Conservation (phyloP, 1,140 invertebrate genomes). For the Anastrepha ludens region DNA sequence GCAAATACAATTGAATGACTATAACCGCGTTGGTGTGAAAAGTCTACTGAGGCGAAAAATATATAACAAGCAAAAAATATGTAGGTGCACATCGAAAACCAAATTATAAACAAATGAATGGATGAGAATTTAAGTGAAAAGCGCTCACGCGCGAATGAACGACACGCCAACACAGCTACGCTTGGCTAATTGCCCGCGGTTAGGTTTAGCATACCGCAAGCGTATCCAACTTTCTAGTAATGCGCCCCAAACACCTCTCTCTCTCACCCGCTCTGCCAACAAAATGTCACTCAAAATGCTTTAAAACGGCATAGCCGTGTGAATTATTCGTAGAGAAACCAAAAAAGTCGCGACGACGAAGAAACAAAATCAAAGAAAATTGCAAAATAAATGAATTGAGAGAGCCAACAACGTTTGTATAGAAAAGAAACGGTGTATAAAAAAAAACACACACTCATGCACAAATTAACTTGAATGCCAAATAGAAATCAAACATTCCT, state of each 20-base stretch:
- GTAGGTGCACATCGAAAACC: neutral
- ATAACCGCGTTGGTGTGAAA: neutral
- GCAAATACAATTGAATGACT: neutral
- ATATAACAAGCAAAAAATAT: neutral
- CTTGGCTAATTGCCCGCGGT: neutral
- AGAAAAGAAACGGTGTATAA: neutral
- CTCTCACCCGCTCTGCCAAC: neutral
- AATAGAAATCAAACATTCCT: neutral
- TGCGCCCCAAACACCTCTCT: neutral
- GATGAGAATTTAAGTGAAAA: neutral
- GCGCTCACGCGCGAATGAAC: neutral
- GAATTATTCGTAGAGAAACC: neutral
- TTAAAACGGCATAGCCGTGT: neutral
- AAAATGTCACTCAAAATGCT: slow-evolving; percentile 22
- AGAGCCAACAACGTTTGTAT: neutral
- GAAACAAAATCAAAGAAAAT: neutral
- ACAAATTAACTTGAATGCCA: neutral
- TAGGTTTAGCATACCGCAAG: neutral
- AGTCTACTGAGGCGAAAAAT: neutral
- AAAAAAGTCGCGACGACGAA: slow-evolving; percentile 23
- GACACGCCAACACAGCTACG: neutral
- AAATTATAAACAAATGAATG: neutral
- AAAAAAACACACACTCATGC: neutral
- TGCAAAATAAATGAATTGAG: neutral
- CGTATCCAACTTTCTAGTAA: too few species aligned